These are phyloP conservation scores for Pocillopora damicornis DNA, from an alignment of 64 coral and sea anemone genomes.

Conservation along the genomic window DNA sequence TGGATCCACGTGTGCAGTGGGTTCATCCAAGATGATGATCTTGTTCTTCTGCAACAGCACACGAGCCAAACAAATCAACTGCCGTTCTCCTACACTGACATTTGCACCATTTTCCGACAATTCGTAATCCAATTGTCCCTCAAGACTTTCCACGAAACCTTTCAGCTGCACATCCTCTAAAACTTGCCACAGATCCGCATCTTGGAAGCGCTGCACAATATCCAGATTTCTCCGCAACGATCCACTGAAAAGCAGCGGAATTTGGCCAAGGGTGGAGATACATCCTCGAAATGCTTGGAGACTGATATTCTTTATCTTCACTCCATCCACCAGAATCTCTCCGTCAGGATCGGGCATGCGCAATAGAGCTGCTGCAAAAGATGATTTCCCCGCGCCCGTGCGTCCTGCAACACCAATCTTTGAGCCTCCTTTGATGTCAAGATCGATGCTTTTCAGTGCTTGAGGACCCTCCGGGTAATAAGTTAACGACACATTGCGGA, in stretches of 20 bases:
- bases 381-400: conserved; percentile 62
- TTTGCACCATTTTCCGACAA: conserved; percentile 36
- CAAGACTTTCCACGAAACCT: conserved; percentile 4
- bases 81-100: conserved; percentile 50
- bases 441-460: conserved; percentile 48
- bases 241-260: conserved; percentile 43
- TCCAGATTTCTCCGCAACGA: conserved; percentile 34
- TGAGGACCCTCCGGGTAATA: conserved; percentile 48
- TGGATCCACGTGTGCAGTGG: too few species aligned
- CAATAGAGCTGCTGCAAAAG: conserved; percentile 52
- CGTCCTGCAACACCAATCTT: conserved; percentile 60
- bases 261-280: conserved; percentile 33
- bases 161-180: conserved; percentile 31
- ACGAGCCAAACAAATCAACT: conserved; percentile 47
- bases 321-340: conserved; percentile 20
- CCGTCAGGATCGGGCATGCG: conserved; percentile 58
- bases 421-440: conserved; percentile 33
- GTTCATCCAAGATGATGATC: too few species aligned
- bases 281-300: neutral
- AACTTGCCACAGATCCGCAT: conserved; percentile 22
- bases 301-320: conserved; percentile 17
- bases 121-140: neutral
- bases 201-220: neutral
- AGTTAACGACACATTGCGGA: conserved; percentile 35
- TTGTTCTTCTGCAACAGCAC: too few species aligned